phyloP scores from a whole-genome alignment of 1,140 invertebrate species.

The Anoplolepis gracilipes region DNA sequence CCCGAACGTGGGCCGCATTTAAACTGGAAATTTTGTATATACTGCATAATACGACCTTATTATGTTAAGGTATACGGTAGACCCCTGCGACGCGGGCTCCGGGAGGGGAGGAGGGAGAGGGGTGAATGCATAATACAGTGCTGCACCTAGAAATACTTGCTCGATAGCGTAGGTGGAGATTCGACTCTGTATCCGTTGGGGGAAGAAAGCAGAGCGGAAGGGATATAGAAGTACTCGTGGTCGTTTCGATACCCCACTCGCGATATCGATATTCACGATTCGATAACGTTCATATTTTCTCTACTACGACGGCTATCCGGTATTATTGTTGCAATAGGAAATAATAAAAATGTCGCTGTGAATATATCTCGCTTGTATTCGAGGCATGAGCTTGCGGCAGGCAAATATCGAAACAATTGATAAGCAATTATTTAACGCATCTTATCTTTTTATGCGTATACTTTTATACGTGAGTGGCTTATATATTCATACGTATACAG shows the following conservation, averaged over 20 bases:
- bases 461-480: too few relatives aligned
- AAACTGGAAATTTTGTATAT: conserved; percentile 81
- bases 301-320: conserved; percentile 9
- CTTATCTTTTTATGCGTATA: not conserved
- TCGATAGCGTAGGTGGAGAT: conserved; percentile 57
- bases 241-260: not conserved
- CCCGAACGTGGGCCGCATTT: conserved; percentile 72
- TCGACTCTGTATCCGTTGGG: conserved; percentile 38
- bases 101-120: conserved; percentile 61
- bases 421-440: conserved; percentile 30
- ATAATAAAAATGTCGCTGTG: conserved; percentile 22
- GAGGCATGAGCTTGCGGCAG: not conserved
- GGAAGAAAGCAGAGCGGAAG: conserved; percentile 29
- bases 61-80: conserved; percentile 84
- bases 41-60: conserved; percentile 82
- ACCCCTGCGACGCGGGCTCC: conserved; percentile 67
- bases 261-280: conserved; percentile 50
- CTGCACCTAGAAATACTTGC: conserved; percentile 62
- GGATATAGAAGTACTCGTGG: not conserved
- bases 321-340: conserved; percentile 42
- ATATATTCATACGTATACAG: not conserved
- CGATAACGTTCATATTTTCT: conserved; percentile 41
- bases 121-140: conserved; percentile 81
- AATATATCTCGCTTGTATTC: not conserved
- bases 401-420: conserved; percentile 1